A percentile compares a stretch with the other conserved stretches of the same genome.
These are phyloP conservation scores for Molossus alvarezi DNA, from an alignment of 2,797 vertebrate species.

Conservation along the genomic window DNA sequence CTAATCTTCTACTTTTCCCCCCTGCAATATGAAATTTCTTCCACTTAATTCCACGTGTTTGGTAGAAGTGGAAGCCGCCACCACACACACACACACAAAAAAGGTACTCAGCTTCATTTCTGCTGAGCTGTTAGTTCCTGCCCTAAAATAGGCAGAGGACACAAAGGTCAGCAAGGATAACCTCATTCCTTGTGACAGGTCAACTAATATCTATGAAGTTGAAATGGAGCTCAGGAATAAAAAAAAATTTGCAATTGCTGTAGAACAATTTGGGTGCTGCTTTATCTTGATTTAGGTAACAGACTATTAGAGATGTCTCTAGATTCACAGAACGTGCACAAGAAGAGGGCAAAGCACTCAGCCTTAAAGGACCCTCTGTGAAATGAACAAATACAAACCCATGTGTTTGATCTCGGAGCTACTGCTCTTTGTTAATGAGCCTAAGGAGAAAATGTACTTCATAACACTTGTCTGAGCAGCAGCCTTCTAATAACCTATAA, in stretches of 20 bases:
- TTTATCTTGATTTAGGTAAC: slow-evolving; percentile 77
- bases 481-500: background rate
- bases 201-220: slow-evolving; percentile 80
- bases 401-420: background rate
- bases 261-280: slow-evolving; percentile 64
- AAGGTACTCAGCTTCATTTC: slow-evolving; percentile 36
- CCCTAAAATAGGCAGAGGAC: slow-evolving; percentile 74
- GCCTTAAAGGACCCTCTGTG: background rate
- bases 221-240: slow-evolving; percentile 77
- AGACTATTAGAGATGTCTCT: slow-evolving; percentile 21
- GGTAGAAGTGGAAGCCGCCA: slow-evolving; percentile 50
- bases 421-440: background rate
- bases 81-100: background rate
- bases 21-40: slow-evolving; percentile 47
- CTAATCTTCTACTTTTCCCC: background rate
- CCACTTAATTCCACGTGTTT: slow-evolving; percentile 52
- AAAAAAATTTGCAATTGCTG: slow-evolving; percentile 34
- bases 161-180: slow-evolving; percentile 66
- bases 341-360: background rate
- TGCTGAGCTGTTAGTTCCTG: slow-evolving; percentile 78
- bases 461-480: background rate
- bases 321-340: slow-evolving; percentile 18
- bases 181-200: slow-evolving; percentile 72
- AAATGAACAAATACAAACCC: background rate
- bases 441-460: background rate